A percentile compares a stretch with the other conserved stretches of the same genome.
These are phyloP conservation scores for Aphelocoma coerulescens DNA, from an alignment of 2,113 vertebrate species.

Conservation along the genomic window DNA sequence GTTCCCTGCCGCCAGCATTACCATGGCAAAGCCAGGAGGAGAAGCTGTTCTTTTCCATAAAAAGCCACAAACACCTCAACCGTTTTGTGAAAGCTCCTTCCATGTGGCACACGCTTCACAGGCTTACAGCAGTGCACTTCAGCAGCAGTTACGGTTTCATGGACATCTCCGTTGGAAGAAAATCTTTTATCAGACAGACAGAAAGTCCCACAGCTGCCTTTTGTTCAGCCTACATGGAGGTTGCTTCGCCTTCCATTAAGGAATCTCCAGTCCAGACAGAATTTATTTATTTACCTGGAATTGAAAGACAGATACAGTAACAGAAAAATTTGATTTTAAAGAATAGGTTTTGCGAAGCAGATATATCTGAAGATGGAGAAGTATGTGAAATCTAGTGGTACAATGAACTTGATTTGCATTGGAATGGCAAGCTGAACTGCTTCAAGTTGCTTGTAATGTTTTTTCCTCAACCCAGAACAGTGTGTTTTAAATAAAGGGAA, in stretches of 20 bases:
- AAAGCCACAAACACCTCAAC: slow-evolving; percentile 16
- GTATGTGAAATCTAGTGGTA: background rate
- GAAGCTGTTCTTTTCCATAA: slow-evolving; percentile 1
- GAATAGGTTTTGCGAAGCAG: background rate
- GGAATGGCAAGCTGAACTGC: background rate
- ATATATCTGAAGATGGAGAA: background rate
- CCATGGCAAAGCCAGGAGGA: background rate
- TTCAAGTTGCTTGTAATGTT: background rate
- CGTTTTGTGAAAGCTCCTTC: background rate
- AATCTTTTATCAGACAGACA: background rate
- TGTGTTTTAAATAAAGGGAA: slow-evolving; percentile 10
- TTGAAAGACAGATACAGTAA: background rate
- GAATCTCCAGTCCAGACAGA: background rate
- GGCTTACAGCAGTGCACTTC: background rate
- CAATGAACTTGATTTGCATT: background rate
- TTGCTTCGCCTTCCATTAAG: background rate
- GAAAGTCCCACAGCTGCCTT: background rate
- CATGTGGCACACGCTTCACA: background rate
- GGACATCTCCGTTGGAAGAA: background rate
- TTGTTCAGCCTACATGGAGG: background rate
- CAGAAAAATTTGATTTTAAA: background rate
- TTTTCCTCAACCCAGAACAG: background rate
- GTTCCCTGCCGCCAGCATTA: background rate
- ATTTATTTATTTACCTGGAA: background rate
- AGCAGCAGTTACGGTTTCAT: background rate